Percentiles rank a stretch among this genome's conserved stretches.
Evolutionary conservation across 2,888 invertebrate genomes (phyloP).

Genomic region (Callosobruchus maculatus): DNA sequence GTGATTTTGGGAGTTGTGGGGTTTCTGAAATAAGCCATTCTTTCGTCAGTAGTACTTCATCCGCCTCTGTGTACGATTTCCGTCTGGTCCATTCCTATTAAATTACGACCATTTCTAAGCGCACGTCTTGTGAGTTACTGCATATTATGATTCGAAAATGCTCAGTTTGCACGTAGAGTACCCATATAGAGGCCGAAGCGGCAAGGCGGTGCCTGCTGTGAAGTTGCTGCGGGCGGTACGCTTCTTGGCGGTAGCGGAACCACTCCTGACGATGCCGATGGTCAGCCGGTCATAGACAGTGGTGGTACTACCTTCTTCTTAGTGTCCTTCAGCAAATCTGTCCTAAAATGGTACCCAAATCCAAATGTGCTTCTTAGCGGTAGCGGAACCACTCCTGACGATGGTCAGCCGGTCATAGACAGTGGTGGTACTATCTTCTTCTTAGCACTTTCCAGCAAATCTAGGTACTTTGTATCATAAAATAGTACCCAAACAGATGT

Average conservation of each 20-base stretch:
- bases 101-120: not conserved
- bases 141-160: not conserved
- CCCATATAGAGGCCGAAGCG: not conserved
- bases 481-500: too few relatives aligned
- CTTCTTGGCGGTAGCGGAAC: not conserved
- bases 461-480: too few relatives aligned
- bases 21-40: too few relatives aligned
- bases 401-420: too few relatives aligned
- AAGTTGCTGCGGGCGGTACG: not conserved
- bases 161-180: not conserved
- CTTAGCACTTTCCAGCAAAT: too few relatives aligned
- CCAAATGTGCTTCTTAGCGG: too few relatives aligned
- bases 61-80: not conserved
- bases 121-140: not conserved
- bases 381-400: too few relatives aligned
- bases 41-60: not conserved
- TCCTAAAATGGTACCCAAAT: too few relatives aligned
- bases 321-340: too few relatives aligned
- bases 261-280: not conserved
- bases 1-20: too few relatives aligned
- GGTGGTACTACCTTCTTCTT: too few relatives aligned
- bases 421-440: too few relatives aligned
- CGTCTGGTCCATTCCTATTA: not conserved
- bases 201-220: not conserved
- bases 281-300: not conserved